These are phyloP conservation scores for Eupithecia dodoneata DNA, from an alignment of 2,888 invertebrate species.

Conservation along the genomic window DNA sequence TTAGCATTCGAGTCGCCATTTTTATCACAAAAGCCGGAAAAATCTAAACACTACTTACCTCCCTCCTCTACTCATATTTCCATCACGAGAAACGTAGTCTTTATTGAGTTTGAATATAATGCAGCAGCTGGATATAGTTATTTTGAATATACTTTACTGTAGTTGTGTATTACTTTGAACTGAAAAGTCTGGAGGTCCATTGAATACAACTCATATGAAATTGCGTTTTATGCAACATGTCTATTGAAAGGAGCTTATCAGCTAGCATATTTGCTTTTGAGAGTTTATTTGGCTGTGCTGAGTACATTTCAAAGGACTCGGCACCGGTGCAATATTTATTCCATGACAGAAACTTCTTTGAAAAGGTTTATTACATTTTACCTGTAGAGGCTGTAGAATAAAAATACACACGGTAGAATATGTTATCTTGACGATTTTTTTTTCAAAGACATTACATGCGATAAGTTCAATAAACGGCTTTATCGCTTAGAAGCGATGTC, in stretches of 20 bases:
- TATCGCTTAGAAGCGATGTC: too few relatives aligned
- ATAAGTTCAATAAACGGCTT: too few relatives aligned
- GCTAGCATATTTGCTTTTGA: conserved; percentile 23
- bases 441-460: too few relatives aligned
- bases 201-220: conserved; percentile 29
- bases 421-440: too few relatives aligned
- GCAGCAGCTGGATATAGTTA: background rate
- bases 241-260: conserved; percentile 24
- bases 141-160: background rate
- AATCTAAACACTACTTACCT: background rate
- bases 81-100: background rate
- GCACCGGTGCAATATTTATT: conserved; percentile 8
- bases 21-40: background rate
- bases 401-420: too few relatives aligned
- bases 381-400: background rate
- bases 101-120: background rate
- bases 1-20: too few relatives aligned
- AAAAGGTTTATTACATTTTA: background rate
- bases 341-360: background rate
- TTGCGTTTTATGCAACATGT: conserved; percentile 29
- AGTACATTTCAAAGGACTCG: conserved; percentile 17
- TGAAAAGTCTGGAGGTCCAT: conserved; percentile 20
- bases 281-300: conserved; percentile 15
- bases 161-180: conserved; percentile 18
- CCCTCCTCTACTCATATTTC: background rate